Conservation (phyloP, 2,888 invertebrate species). For the Amorpha juglandis region DNA sequence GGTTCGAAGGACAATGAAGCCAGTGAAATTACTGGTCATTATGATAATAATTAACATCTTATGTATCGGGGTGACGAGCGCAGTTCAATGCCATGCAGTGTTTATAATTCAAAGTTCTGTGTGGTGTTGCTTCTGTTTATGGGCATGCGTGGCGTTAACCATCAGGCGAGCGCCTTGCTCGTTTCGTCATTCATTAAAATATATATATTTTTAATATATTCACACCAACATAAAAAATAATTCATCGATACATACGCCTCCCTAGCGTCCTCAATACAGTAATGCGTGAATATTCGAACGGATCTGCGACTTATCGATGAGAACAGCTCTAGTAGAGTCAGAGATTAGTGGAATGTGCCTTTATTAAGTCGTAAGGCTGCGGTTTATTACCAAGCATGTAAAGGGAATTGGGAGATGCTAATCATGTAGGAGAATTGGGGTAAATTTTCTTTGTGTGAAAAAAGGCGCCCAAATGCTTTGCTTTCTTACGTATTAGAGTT, state of each 20-base stretch:
- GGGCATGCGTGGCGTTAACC: too few relatives aligned
- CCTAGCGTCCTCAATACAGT: background rate
- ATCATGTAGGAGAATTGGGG: conserved; percentile 1
- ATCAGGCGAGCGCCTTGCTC: too few relatives aligned
- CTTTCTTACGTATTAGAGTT: too few relatives aligned
- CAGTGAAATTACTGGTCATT: too few relatives aligned
- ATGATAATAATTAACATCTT: too few relatives aligned
- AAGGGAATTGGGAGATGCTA: background rate
- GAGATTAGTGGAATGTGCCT: conserved; percentile 15
- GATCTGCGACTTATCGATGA: conserved; percentile 28
- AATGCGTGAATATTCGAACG: conserved; percentile 25
- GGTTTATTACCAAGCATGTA: conserved; percentile 8
- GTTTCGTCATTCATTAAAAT: too few relatives aligned
- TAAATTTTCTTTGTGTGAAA: background rate
- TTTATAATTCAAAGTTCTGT: too few relatives aligned
- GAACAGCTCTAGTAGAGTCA: conserved; percentile 25
- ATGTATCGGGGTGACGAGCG: too few relatives aligned
- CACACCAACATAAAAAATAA: background rate
- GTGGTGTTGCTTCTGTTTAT: too few relatives aligned
- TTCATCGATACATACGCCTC: background rate
- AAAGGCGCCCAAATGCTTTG: background rate
- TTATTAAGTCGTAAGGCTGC: conserved; percentile 5
- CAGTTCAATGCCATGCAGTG: too few relatives aligned
- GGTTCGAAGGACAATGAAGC: too few relatives aligned
- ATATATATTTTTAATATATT: too few relatives aligned